Base-by-base conservation (phyloP, 2,113 vertebrate species). In the Coracopsis vasa region DNA sequence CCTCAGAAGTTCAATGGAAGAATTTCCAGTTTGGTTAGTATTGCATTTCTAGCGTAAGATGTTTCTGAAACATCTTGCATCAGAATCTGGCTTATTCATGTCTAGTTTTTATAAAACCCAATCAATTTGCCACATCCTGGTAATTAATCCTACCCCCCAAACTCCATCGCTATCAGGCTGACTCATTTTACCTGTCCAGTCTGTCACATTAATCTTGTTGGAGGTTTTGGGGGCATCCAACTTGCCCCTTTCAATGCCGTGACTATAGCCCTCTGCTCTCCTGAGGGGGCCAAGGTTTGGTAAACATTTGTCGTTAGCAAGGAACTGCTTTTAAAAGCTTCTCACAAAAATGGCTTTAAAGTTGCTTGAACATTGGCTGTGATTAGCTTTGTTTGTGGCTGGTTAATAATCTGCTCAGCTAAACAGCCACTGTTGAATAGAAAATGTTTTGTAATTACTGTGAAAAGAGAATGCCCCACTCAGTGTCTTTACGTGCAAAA, bases 1-100 rank as follows among this genome's bases (percentile, higher is more conserved):
- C 69, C 90, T 73, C 67, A n/a, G n/a, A 33, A 48, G 25, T 20
- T 42, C 10, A 65, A 33, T 7, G 7, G 1, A 39, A 45, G 16
- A 54, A n/a, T 28, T 45, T 29, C 25, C 44, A 33, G 27, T 29
- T 45, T 31, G 60, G 44, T 41, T 73, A 21, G 54, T 37, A 48
- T 23, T 44, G 8, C 11, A 58, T 0, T n/a, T 53, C 41, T 62
- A 37, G 11, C 13, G 6, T 1, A 1, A 39, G 51, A 6, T 24
- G 16, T 51, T 83, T 71, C 80, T n/a, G 33, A 15, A 58, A 35
- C 56, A 35, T n/a, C 56, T 35, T 58, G 7, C 21, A 24, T 21
- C 33, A 35, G 13, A 35, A 9, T 54, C 44, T 44, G 27, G 23
- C 53, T 62, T 74, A 39, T 39, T 61, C 53, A 48, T 16, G 24